These are phyloP conservation scores for Darevskia mixta DNA, from an alignment of 2,797 vertebrate genomes.

Conservation along the genomic window DNA sequence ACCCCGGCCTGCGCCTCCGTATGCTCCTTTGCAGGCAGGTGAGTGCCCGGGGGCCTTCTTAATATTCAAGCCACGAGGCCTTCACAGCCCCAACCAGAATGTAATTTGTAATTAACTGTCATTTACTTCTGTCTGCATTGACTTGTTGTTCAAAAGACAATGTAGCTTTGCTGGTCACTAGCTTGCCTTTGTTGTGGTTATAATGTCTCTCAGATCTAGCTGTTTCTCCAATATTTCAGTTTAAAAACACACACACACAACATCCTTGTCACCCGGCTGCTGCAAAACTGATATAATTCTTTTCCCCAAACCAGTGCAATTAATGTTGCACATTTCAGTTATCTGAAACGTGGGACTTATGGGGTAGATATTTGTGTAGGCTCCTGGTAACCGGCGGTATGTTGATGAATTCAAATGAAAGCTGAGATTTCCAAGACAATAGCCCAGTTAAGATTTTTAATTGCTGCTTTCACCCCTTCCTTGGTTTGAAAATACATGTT, in stretches of 20 bases:
- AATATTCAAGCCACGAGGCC: slow-evolving; percentile 82
- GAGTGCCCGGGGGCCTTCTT: slow-evolving; percentile 84
- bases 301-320: slow-evolving; percentile 52
- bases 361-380: slow-evolving; percentile 47
- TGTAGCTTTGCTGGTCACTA: slow-evolving; percentile 79
- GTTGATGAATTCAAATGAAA: slow-evolving; percentile 53
- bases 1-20: slow-evolving; percentile 80
- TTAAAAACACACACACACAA: not conserved
- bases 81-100: slow-evolving; percentile 81
- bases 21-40: slow-evolving; percentile 83
- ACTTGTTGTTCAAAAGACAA: slow-evolving; percentile 83
- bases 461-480: slow-evolving; percentile 39
- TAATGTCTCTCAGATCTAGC: slow-evolving; percentile 76
- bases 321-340: slow-evolving; percentile 58
- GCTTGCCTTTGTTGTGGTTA: slow-evolving; percentile 80
- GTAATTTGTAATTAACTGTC: slow-evolving; percentile 90
- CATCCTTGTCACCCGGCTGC: not conserved
- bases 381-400: slow-evolving; percentile 32
- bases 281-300: slow-evolving; percentile 49
- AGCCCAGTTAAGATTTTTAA: slow-evolving; percentile 56
- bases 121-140: slow-evolving; percentile 84
- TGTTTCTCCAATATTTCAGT: slow-evolving; percentile 65
- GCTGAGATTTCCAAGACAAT: slow-evolving; percentile 41
- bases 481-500: slow-evolving; percentile 38
- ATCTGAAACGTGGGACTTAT: slow-evolving; percentile 52